phyloP scores from a whole-genome alignment of 2,888 invertebrate genomes.

The Diadegma fenestrale region DNA sequence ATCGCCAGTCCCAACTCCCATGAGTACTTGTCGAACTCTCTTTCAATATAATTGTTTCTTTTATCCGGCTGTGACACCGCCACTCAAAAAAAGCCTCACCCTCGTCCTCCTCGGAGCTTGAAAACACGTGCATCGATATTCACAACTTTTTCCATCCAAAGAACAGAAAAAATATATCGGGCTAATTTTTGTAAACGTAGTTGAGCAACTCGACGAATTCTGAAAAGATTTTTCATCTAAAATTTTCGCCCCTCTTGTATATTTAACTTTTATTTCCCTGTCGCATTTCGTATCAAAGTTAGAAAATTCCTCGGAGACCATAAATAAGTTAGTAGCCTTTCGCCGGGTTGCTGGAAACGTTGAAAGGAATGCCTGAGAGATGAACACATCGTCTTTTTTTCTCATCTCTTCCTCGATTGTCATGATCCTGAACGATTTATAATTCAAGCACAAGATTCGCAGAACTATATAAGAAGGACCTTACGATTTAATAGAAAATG shows the following conservation, averaged over 20 bases:
- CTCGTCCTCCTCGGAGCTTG: constrained; percentile 11
- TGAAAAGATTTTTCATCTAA: constrained; percentile 32
- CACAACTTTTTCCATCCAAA: background rate
- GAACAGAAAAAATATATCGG: constrained; percentile 39
- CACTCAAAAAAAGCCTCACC: constrained; percentile 25
- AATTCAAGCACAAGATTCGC: background rate
- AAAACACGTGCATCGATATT: constrained; percentile 17
- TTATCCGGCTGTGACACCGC: constrained; percentile 17
- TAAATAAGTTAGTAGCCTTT: constrained; percentile 52
- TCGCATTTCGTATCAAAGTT: constrained; percentile 64
- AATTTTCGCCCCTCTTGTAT: constrained; percentile 24
- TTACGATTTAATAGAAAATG: background rate
- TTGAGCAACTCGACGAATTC: constrained; percentile 6
- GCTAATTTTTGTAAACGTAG: constrained; percentile 14
- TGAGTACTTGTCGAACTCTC: constrained; percentile 55
- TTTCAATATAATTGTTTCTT: constrained; percentile 47
- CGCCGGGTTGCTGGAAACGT: constrained; percentile 8
- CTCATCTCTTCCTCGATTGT: constrained; percentile 4
- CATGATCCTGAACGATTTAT: background rate
- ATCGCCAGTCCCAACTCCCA: constrained; percentile 31
- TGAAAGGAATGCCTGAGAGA: constrained; percentile 7
- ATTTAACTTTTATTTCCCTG: constrained; percentile 3
- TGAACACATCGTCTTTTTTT: background rate
- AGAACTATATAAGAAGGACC: background rate
- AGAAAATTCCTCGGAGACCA: constrained; percentile 40